phyloP scores from a whole-genome alignment of 2,113 vertebrate species.

The Genyomyrus donnyi region DNA sequence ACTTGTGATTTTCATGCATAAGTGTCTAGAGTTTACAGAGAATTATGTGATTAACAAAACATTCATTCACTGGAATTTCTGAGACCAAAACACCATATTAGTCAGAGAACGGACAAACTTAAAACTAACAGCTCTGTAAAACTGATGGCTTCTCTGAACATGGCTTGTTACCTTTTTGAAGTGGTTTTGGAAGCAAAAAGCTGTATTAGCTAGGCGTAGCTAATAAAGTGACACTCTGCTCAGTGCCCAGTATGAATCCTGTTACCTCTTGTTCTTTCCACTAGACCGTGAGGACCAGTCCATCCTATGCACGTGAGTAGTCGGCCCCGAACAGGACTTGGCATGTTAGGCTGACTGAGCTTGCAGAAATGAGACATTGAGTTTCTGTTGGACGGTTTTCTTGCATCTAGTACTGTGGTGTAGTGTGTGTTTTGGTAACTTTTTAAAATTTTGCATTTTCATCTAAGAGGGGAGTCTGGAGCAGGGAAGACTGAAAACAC shows the following conservation, averaged over 20 bases:
- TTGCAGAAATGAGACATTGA: neutral
- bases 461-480: constrained; percentile 85
- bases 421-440: neutral
- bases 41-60: neutral
- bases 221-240: neutral
- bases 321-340: neutral
- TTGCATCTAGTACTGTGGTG: neutral
- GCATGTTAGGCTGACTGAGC: neutral
- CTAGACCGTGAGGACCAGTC: constrained; percentile 96
- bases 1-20: neutral
- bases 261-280: constrained; percentile 27
- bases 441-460: neutral
- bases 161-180: neutral
- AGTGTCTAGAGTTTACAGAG: neutral
- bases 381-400: neutral
- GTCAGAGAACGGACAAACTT: neutral
- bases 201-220: neutral
- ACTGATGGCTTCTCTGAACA: neutral
- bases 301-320: constrained; percentile 97
- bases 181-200: too few species aligned
- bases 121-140: neutral
- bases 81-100: neutral
- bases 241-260: neutral
- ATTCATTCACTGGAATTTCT: neutral
- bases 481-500: constrained; percentile 98